Base-by-base conservation (phyloP, 2,888 invertebrate species). In the Phlogophora meticulosa region DNA sequence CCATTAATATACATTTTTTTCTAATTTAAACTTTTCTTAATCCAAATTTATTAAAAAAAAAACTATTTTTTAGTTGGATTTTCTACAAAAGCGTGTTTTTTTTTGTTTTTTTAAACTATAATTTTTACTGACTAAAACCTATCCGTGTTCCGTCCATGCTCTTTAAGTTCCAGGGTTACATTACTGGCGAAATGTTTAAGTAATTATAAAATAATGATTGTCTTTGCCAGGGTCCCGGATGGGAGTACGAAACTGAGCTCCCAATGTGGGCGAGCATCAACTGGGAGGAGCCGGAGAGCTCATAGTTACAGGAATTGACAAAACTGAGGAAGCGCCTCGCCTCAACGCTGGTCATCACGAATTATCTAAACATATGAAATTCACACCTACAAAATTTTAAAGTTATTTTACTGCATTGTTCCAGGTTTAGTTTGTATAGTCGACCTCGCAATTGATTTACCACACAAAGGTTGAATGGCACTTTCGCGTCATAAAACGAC, bases 201-300 rank as follows among this genome's bases (percentile, higher is more conserved):
- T 5, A 28, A 28, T 2, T 28, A 4, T 5, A 28, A 28, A 2
- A 74, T 5, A 1, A 2, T 7, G 13, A 20, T 13, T 45, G 1
- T 34, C 1, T 51, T 58, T 7, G 89, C 1, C 93, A 98, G 98
- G 99, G 99, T 38, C 98, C 98, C 64, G 98, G 98, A 53, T 99
- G 99, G 99, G 98, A 98, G 87, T 99, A 98, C 92, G 97, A 98
- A 93, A 98, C 99, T 1, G 97, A 98, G 87, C 95, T 99, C 83
- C 99, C 99, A 0, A 97, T 97, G 61, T 99, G 99, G 99, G 99
- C 99, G 42, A 96, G 96, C 88, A 96, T 97, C 57, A 98, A 98
- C 83, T 99, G 98, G 98, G 95, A 96, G 67, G 98, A 98, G 85
- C 96, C 96, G 48, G 97, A 97, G 34, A 87, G 66, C 76, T 95